Percentiles rank a stretch among this genome's conserved stretches.
Conservation (phyloP, 2,888 invertebrate species). For the Bombylius discolor region DNA sequence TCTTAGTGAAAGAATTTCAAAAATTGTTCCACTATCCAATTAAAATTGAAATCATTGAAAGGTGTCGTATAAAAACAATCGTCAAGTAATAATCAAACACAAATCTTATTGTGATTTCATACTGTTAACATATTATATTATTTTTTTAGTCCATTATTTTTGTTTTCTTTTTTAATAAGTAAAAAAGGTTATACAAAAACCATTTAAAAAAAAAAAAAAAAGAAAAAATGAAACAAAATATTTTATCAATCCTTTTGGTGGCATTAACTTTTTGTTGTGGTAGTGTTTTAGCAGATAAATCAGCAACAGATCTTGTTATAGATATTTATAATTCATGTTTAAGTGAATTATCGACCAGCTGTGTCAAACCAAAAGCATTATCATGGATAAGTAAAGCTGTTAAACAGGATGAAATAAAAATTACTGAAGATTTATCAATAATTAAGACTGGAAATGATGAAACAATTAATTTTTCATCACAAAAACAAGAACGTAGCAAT, state of each 20-base stretch:
- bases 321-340: slow-evolving; percentile 57
- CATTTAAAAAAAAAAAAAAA: slow-evolving; percentile 1
- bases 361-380: slow-evolving; percentile 65
- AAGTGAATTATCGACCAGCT: slow-evolving; percentile 54
- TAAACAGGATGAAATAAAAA: slow-evolving; percentile 53
- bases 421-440: slow-evolving; percentile 63
- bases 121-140: slow-evolving; percentile 21
- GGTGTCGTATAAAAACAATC: slow-evolving; percentile 34
- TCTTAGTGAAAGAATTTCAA: too few relatives aligned
- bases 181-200: too few relatives aligned
- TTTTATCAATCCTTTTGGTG: slow-evolving; percentile 24
- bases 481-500: slow-evolving; percentile 25
- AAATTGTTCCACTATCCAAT: too few relatives aligned
- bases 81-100: slow-evolving; percentile 27
- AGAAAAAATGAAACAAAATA: slow-evolving; percentile 35
- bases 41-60: slow-evolving; percentile 22
- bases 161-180: too few relatives aligned
- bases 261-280: slow-evolving; percentile 30
- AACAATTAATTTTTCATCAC: slow-evolving; percentile 25
- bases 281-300: slow-evolving; percentile 17
- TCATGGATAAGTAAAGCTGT: slow-evolving; percentile 57
- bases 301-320: slow-evolving; percentile 49
- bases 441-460: slow-evolving; percentile 45
- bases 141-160: slow-evolving; percentile 2
- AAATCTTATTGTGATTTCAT: slow-evolving; percentile 31